Base-by-base conservation (phyloP, 2,113 vertebrate genomes). In the Phaethon lepturus region DNA sequence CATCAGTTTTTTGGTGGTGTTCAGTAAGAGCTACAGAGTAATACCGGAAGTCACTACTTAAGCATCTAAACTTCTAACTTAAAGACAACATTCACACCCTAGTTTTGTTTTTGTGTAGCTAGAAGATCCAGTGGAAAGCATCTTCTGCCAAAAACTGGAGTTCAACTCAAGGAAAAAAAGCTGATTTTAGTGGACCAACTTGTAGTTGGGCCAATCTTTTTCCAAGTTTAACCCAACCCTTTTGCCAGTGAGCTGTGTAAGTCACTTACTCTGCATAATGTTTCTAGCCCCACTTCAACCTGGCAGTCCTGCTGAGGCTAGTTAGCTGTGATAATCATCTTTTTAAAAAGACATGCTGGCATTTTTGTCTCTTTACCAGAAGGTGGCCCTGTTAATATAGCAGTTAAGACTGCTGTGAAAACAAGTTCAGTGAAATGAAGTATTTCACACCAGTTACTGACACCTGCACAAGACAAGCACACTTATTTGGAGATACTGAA, bases 341-440 rank as follows among this genome's bases (percentile, higher is more conserved):
- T 55, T 80, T 55, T 35, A 15, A 19, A 47, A 62, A 71, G 18
- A 38, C 15, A 38, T 5, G 4, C 42, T 50, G 42, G 29, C 55
- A 10, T 58, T 92, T 91, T 83, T 62, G 2, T 19, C 7, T 55
- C 59, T 87, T 86, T 86, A 86, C 93, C 96, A 96, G 90, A 93
- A 95, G 96, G 71, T 93, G 95, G 90, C 93, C 45, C 95, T 85
- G 45, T 79, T 79, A 87, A 73, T 90, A 69, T 0, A 76, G 44
- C 8, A 83, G 49, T 64, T 31, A 76, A 66, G n/a, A 42, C 6
- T 62, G 18, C 58, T 28, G 16, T 3, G 24, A 88, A 29, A 92
- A 60, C 5, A 52, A 62, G 45, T 20, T 69, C 38, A 35, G 23
- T 10, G 33, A 75, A 94, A 56, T 15, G 10, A 69, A 31, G 52